Evolutionary conservation across 1,140 invertebrate genomes (phyloP), one percentile per base, ranked within the genome.

Genomic region (Ips typographus): DNA sequence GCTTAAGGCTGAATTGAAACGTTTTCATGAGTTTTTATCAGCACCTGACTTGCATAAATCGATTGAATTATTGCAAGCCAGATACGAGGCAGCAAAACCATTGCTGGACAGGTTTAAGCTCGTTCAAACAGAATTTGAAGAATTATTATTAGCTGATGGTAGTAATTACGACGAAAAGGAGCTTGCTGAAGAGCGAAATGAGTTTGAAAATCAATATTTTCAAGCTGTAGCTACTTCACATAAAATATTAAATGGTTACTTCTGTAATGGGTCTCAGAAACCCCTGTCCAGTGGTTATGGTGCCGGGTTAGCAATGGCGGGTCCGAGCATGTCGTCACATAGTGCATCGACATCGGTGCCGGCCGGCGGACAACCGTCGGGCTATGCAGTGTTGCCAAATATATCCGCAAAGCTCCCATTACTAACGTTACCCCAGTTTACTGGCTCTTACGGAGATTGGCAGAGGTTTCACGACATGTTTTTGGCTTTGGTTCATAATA

Each of bases 391-490:
- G n/a, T 37, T 22, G 36, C 36, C 7, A 5, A 57, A 57, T 57
- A 39, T 22, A 57, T 7, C 5, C 43, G 40, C 40, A 40, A 65
- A 55, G 44, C 44, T 57, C 7, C 63, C 49, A 42, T 36, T 38
- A 55, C 8, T 55, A 53, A 55, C 59, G 3, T 47, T 62, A 62
- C 75, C 75, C 2, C 74, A 76, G 51, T 79, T 79, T 64, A 71
- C 66, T 3, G 77, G 77, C 4, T 68, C 68, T 44, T 77, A 75
- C 61, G 72, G 59, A 38, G 65, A 75, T 42, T 80, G 78, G 77
- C 62, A 75, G 7, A 62, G 72, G 4, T 79, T 80, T 58, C 67
- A 73, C 40, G 72, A 79, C 56, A 64, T 75, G 1, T 80, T 79
- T 69, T 44, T 58, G 2, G 72, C 74, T 56, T 61, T 78, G 0